A percentile compares a stretch with the other conserved stretches of the same genome.
Conservation (phyloP, 2,888 invertebrate species). For the Ptychoptera albimana region DNA sequence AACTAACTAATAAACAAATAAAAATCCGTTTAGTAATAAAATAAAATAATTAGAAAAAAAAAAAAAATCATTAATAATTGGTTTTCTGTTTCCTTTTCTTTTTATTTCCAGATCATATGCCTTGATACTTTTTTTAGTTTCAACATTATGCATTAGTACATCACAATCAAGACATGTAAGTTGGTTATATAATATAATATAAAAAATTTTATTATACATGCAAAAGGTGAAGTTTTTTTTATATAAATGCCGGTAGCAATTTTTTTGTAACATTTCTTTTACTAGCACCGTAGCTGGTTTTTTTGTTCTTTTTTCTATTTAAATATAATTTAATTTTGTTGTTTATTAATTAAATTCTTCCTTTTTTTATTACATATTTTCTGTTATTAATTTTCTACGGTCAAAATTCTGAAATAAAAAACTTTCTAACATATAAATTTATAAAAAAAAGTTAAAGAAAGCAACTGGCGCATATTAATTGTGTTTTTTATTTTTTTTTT, state of each 20-base stretch:
- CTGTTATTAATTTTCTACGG: too few relatives aligned
- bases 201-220: neutral
- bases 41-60: too few relatives aligned
- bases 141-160: constrained; percentile 33
- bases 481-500: too few relatives aligned
- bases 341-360: neutral
- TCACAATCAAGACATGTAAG: constrained; percentile 45
- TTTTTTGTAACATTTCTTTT: too few relatives aligned
- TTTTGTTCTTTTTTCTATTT: too few relatives aligned
- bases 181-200: constrained; percentile 19
- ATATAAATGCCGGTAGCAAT: neutral
- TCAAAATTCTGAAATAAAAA: too few relatives aligned
- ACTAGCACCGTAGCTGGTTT: too few relatives aligned
- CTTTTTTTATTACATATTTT: neutral
- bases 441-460: neutral
- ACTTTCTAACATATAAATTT: neutral
- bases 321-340: too few relatives aligned
- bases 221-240: neutral
- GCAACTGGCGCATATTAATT: too few relatives aligned
- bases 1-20: too few relatives aligned
- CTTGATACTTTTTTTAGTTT: constrained; percentile 38
- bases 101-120: constrained; percentile 43
- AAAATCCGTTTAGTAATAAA: too few relatives aligned
- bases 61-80: too few relatives aligned
- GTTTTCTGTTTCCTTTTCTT: constrained; percentile 12